Evolutionary conservation across 2,888 invertebrate genomes (phyloP), one percentile per base, ranked within the genome.

Genomic region (Pteria penguin): DNA sequence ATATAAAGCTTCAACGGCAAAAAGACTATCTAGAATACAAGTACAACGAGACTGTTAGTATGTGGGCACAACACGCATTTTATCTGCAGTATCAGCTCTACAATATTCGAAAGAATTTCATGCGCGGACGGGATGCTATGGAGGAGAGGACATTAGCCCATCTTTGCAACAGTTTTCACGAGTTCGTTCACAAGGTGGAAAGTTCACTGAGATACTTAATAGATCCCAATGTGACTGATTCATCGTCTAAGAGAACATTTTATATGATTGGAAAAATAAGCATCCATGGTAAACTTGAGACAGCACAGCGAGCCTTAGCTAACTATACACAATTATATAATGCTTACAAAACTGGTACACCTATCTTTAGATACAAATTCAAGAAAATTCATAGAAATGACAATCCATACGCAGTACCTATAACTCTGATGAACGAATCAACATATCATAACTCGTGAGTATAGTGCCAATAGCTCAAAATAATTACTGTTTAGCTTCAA

Each of bases 121-220:
- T 87, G 26, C 68, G 86, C 27, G 84, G 75, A 2, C 74, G 87
- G 2, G 85, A 87, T 29, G 88, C 88, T 0, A 88, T 88, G 89
- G 88, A 89, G 54, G 89, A 87, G 68, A 74, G 86, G 61, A 86
- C 85, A 8, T 75, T 88, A 29, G 69, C 75, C 4, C 82, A 82
- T 58, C 52, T 87, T 3, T 82, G 81, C 22, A 76, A 83, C 18
- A 86, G 84, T 0, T 87, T 82, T 61, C 82, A 84, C 31, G 87
- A 86, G 57, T 87, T 83, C 79, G 78, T 82, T 5, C 84, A 79
- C 70, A 55, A 77, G 1, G 75, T 80, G 4, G 79, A 80, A 54
- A 73, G 77, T 5, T 70, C 80, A 61, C 54, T 82, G 3, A 36
- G 62, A 8, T 76, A 81, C 24, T 36, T 83, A 1, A 73, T 45